A percentile compares a stretch with the other conserved stretches of the same genome.
Conservation (phyloP, 1,140 invertebrate species). For the Zaprionus davidi region DNA sequence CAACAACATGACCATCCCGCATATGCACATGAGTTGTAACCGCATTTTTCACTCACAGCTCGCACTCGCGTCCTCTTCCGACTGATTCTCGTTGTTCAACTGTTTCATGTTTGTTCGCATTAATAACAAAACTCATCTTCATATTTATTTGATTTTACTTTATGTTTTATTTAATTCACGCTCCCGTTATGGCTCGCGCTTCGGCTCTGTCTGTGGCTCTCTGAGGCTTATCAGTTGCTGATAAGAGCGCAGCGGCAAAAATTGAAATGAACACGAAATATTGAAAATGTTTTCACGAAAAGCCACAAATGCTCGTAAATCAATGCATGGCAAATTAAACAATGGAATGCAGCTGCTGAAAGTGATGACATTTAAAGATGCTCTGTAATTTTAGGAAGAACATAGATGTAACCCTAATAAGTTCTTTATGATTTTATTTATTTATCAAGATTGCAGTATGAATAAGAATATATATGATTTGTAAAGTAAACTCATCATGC, state of each 20-base stretch:
- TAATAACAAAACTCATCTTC: conserved; percentile 18
- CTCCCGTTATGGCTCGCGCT: not conserved
- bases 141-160: conserved; percentile 38
- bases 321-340: conserved; percentile 37
- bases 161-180: conserved; percentile 43
- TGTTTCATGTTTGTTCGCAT: conserved; percentile 29
- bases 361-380: not conserved
- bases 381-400: not conserved
- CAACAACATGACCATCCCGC: conserved; percentile 39
- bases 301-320: conserved; percentile 38
- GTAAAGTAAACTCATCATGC: no score
- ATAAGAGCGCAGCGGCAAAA: conserved; percentile 29
- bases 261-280: conserved; percentile 40
- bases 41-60: conserved; percentile 42
- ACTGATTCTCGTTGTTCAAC: conserved; percentile 10
- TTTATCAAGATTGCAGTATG: not conserved
- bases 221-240: conserved; percentile 34
- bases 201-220: not conserved
- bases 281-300: conserved; percentile 22
- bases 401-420: no score
- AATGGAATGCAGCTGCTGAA: not conserved
- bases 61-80: not conserved
- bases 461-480: no score
- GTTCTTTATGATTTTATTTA: no score
- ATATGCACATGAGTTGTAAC: conserved; percentile 35